Evolutionary conservation across 2,113 vertebrate species (phyloP), one percentile per base, ranked within the genome.

Genomic region (Nothocercus nigrocapillus): DNA sequence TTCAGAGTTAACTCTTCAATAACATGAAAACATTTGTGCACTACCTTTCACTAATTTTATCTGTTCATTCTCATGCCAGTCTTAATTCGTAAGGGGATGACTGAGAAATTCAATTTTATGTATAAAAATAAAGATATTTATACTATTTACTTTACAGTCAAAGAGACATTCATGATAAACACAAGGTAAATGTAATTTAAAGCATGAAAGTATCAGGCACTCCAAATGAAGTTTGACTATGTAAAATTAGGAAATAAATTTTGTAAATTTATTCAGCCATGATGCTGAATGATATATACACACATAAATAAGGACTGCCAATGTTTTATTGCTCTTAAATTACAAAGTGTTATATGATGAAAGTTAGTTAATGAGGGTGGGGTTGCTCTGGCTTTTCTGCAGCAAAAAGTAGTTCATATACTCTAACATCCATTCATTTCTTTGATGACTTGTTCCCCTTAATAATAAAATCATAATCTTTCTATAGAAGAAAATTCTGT

Each of bases 391-490:
- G 47, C 22, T 84, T 94, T 54, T 93, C 47, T 94, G 47, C 66
- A 40, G 49, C 63, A 88, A 79, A 70, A 72, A 92, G 16, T 20
- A 88, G n/a, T 96, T 94, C 92, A 85, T 22, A 80, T 92, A 94
- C 63, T 44, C 27, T 30, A 90, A 94, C 81, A 82, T 22, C 74
- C 18, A 87, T 63, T 58, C 53, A 47, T 79, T 95, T 82, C 85
- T 68, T 59, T 77, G 44, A 84, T 12, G 11, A 81, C 22, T 70
- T 96, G 3, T 84, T 80, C 89, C 82, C 61, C 47, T 85, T 8
- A 61, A 62, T 89, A 94, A 96, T 95, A 62, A 88, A 94, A 49
- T 67, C 28, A 36, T 90, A 38, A 70, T 92, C 28, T 84, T 88
- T 59, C 44, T 62, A 7, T 9, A 14, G 72, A 87, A 88, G 66